Conservation (phyloP, 2,797 vertebrate species). For the Borostomias antarcticus region DNA sequence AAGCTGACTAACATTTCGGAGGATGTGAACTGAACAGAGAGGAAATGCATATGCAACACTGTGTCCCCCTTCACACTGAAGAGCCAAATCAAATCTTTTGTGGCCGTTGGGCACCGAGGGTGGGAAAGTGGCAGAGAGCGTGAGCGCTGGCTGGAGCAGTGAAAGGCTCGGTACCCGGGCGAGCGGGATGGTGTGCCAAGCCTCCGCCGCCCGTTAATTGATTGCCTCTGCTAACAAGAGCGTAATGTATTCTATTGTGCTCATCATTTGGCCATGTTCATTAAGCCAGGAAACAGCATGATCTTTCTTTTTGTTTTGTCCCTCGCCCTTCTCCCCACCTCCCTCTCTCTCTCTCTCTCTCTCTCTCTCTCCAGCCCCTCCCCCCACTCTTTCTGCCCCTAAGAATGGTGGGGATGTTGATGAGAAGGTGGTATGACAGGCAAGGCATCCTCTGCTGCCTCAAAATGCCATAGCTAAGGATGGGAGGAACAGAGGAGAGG, state of each 20-base stretch:
- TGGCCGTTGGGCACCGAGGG: constrained; percentile 56
- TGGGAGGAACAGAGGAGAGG: neutral
- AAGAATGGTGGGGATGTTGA: constrained; percentile 78
- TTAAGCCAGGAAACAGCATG: constrained; percentile 77
- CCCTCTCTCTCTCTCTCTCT: constrained; percentile 21
- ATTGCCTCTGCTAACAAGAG: constrained; percentile 79
- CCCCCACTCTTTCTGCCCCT: constrained; percentile 27
- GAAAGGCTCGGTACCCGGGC: constrained; percentile 49
- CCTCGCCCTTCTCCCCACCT: constrained; percentile 29
- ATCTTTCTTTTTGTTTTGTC: constrained; percentile 64
- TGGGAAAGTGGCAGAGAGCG: constrained; percentile 49
- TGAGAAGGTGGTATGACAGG: constrained; percentile 88
- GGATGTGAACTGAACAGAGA: constrained; percentile 40
- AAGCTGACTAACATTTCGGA: constrained; percentile 48
- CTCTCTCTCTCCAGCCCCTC: neutral
- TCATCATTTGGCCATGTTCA: constrained; percentile 77
- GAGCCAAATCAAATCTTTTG: constrained; percentile 56
- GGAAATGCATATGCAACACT: constrained; percentile 53
- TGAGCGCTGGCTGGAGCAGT: constrained; percentile 36
- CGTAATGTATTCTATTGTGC: constrained; percentile 85
- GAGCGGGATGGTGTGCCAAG: constrained; percentile 54
- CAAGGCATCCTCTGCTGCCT: constrained; percentile 79
- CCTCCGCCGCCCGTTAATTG: constrained; percentile 66
- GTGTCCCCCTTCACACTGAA: constrained; percentile 42
- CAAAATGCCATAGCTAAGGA: constrained; percentile 42